These are phyloP conservation scores for Cydia pomonella DNA, from an alignment of 1,140 invertebrate species.

Conservation along the genomic window DNA sequence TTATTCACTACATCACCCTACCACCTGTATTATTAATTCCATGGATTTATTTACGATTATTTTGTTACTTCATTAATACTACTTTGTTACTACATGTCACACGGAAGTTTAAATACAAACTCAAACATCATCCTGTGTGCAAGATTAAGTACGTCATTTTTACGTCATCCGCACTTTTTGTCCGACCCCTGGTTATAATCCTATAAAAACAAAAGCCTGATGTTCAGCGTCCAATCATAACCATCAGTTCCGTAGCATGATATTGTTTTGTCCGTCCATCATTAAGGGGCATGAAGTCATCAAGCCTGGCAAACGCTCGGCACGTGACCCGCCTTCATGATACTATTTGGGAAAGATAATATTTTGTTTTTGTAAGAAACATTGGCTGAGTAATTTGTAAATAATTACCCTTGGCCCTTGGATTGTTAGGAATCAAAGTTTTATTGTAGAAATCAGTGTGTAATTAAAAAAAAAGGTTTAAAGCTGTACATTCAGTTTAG, in stretches of 20 bases:
- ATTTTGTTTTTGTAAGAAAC: slow-evolving; percentile 25
- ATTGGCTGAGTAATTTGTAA: slow-evolving; percentile 26
- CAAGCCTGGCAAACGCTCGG: slow-evolving; percentile 29
- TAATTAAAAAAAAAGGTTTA: neutral
- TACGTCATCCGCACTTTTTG: no score
- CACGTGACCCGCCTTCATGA: slow-evolving; percentile 10
- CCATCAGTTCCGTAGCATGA: slow-evolving; percentile 22
- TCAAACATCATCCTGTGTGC: no score
- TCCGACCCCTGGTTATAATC: no score
- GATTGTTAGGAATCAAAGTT: neutral
- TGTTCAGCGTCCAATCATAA: slow-evolving; percentile 22
- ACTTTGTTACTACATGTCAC: no score
- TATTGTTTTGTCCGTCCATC: slow-evolving; percentile 32
- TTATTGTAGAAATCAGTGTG: neutral
- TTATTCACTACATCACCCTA: no score
- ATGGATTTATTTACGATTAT: no score
- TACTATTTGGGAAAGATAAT: slow-evolving; percentile 25
- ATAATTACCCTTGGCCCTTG: neutral
- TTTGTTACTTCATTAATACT: no score
- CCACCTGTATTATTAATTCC: no score
- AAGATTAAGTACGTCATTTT: no score
- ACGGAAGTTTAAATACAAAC: no score
- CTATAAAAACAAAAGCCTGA: slow-evolving; percentile 30
- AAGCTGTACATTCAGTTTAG: no score
- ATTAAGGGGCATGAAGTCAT: slow-evolving; percentile 33